Percentiles rank a stretch among this genome's conserved stretches.
phyloP scores from a whole-genome alignment of 2,888 invertebrate species.

The Mellilla xanthometata region DNA sequence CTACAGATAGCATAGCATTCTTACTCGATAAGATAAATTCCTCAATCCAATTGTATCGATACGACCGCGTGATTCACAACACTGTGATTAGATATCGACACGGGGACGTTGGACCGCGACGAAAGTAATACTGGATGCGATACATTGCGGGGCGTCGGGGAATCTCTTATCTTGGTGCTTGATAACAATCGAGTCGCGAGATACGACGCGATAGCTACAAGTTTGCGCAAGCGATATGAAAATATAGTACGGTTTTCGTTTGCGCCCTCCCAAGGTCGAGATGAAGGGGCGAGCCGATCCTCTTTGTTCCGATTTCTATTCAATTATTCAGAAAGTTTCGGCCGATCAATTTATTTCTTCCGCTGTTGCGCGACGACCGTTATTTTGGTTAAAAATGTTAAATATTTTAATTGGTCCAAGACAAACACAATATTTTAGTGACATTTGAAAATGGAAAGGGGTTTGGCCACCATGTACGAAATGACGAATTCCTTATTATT shows the following conservation, averaged over 20 bases:
- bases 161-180: conserved; percentile 46
- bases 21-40: conserved; percentile 45
- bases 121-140: conserved; percentile 41
- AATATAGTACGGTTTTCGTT: conserved; percentile 5
- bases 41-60: conserved; percentile 54
- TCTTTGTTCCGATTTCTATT: conserved; percentile 21
- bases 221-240: conserved; percentile 39
- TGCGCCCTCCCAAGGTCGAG: conserved; percentile 19
- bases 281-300: conserved; percentile 13
- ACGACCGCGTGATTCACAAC: conserved; percentile 66
- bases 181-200: conserved; percentile 55
- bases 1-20: conserved; percentile 35
- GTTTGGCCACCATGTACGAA: too few species aligned
- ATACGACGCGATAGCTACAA: conserved; percentile 39
- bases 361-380: neutral
- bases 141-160: conserved; percentile 44
- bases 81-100: conserved; percentile 59
- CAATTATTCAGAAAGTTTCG: conserved; percentile 20
- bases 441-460: too few species aligned
- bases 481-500: too few species aligned
- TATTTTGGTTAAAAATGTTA: neutral
- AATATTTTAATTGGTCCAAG: too few species aligned
- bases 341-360: conserved; percentile 9
- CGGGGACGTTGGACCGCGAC: conserved; percentile 51
- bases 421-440: too few species aligned